Base-by-base conservation (phyloP, 2,888 invertebrate species). In the Sceliomorpha sp. region DNA sequence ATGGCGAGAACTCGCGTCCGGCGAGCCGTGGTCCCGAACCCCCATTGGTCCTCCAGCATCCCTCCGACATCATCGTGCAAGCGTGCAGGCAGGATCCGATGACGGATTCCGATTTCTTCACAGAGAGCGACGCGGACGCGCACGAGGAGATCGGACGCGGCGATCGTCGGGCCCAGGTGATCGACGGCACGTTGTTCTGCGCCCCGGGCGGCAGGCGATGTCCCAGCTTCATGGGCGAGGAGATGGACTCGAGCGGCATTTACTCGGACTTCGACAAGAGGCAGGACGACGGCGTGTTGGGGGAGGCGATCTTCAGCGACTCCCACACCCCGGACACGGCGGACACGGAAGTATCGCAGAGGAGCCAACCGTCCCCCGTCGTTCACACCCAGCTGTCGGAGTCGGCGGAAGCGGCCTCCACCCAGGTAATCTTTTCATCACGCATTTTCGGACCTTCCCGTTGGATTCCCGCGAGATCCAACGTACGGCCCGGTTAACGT, bases 81-180 rank as follows among this genome's bases (percentile, higher is more conserved):
- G 50, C 92, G 60, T 89, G 94, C 76, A 90, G 94, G 70, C 93
- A 93, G 73, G 94, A 96, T 87, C 95, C 95, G 1, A 95, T 96
- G 95, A 96, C 96, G 0, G 96, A 96, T 88, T 96, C 96, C 0
- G 96, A 96, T 88, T 96, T 96, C 88, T 96, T 95, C 84, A 96
- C 96, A 3, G 96, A 96, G 89, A 95, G 95, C 81, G 96, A 96
- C 88, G 95, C 96, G 1, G 96, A 96, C 87, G 94, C 94, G 45
- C 93, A 95, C 85, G 94, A 94, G 76, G 94, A 94, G 60, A 92
- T 92, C 79, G 90, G 92, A 47, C 91, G 93, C 60, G 92, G 93
- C 9, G 90, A 91, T 20, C 94, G 95, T 80, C 90, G 95, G 24
- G 91, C 91, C 58, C 95, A 96, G 89, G 95, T 96, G 2, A 96